Conservation (phyloP, 2,113 vertebrate species). For the Scomber japonicus region DNA sequence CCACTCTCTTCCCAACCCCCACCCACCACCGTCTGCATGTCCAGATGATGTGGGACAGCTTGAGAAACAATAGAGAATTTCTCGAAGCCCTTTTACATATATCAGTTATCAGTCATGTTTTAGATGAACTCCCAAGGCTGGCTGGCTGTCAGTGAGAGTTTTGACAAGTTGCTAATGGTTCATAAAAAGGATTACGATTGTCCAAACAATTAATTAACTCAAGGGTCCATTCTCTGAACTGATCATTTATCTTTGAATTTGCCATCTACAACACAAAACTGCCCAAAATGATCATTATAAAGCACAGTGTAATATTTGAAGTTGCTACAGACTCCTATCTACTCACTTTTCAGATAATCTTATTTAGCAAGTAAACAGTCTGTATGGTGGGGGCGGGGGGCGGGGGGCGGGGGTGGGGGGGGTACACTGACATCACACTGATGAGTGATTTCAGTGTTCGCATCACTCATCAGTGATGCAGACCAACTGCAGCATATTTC, state of each 20-base stretch:
- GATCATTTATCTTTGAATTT: too few relatives aligned
- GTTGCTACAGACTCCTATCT: background rate
- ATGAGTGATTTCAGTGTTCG: background rate
- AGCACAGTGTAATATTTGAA: too few relatives aligned
- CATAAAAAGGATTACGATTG: too few relatives aligned
- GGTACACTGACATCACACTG: too few relatives aligned
- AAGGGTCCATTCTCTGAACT: too few relatives aligned
- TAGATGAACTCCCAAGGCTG: too few relatives aligned
- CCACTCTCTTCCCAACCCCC: conserved; percentile 33
- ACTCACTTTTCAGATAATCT: background rate
- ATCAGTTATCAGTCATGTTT: too few relatives aligned
- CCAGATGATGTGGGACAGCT: conserved; percentile 54
- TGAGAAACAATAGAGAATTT: conserved; percentile 60
- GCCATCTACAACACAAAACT: background rate
- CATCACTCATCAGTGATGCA: background rate
- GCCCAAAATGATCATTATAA: background rate
- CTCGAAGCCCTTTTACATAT: background rate
- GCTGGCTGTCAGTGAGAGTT: too few relatives aligned
- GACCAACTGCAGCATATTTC: conserved; percentile 35
- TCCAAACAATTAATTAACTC: too few relatives aligned
- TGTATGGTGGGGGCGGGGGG: too few relatives aligned
- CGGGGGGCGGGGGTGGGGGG: too few relatives aligned
- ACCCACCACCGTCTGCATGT: conserved; percentile 9
- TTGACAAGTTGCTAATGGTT: too few relatives aligned
- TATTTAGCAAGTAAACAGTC: background rate